Conservation (phyloP, 2,888 invertebrate species). For the Acrocera orbiculus region DNA sequence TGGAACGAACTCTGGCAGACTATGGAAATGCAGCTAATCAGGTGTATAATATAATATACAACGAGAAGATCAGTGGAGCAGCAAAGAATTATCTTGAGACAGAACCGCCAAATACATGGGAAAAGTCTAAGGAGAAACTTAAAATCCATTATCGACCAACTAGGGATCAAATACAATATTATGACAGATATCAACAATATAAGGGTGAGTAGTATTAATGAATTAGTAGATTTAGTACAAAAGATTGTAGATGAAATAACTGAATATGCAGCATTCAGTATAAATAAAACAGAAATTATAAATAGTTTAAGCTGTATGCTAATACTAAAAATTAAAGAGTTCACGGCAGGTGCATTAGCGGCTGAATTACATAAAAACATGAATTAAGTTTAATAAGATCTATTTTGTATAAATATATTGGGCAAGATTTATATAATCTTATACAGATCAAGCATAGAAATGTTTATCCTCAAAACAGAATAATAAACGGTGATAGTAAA, state of each 20-base stretch:
- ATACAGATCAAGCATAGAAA: not conserved
- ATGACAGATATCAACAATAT: not conserved
- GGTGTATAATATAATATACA: not conserved
- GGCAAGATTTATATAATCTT: constrained; percentile 3
- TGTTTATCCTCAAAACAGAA: not conserved
- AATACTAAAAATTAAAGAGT: constrained; percentile 1
- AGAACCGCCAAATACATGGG: not conserved
- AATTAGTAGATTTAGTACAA: constrained; percentile 1
- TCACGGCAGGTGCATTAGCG: not conserved
- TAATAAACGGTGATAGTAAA: not conserved
- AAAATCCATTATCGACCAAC: not conserved
- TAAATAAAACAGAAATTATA: not conserved
- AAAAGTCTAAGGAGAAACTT: not conserved
- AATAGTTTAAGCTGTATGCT: not conserved
- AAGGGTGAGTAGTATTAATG: constrained; percentile 1
- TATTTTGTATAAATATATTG: constrained; percentile 1
- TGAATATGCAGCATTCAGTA: constrained; percentile 1
- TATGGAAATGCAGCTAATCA: not conserved
- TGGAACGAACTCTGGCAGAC: constrained; percentile 1
- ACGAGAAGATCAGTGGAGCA: not conserved
- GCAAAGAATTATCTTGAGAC: not conserved
- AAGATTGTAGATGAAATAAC: not conserved
- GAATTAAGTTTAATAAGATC: not conserved
- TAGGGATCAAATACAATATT: not conserved
- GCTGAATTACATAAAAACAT: constrained; percentile 1